These are phyloP conservation scores for Dufourea novaeangliae DNA, from an alignment of 1,140 invertebrate species.

Conservation along the genomic window DNA sequence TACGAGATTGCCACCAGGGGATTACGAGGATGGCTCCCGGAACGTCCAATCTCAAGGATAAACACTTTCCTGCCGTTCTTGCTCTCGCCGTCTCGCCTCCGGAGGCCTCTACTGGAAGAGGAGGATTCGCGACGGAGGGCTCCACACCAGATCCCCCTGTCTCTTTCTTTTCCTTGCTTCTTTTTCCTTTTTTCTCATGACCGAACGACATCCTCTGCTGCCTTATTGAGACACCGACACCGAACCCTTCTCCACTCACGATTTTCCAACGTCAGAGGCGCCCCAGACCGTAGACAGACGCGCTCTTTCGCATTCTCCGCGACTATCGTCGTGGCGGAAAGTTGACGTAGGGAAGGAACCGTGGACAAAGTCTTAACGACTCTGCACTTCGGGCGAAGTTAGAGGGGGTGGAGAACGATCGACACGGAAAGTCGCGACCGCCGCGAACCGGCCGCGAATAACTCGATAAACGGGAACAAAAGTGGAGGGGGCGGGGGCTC, in stretches of 20 bases:
- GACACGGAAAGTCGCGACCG: conserved; percentile 1
- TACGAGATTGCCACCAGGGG: conserved; percentile 81
- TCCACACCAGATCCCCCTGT: not conserved
- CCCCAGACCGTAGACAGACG: not conserved
- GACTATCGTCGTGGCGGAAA: conserved; percentile 2
- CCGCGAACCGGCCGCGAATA: conserved; percentile 29
- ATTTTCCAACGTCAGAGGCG: too few species aligned
- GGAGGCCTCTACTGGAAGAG: not conserved
- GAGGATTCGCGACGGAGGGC: conserved; percentile 16
- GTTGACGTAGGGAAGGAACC: not conserved
- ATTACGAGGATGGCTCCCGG: conserved; percentile 80
- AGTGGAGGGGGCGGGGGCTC: not conserved
- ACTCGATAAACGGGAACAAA: conserved; percentile 41
- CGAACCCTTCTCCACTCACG: conserved; percentile 22
- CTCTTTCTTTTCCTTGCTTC: not conserved
- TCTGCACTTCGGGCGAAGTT: not conserved
- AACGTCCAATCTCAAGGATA: conserved; percentile 81
- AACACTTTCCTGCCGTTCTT: conserved; percentile 79
- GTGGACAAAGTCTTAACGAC: conserved; percentile 26
- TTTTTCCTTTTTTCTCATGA: conserved; percentile 15
- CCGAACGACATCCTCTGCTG: not conserved
- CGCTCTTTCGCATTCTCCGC: conserved; percentile 2
- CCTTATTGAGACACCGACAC: conserved; percentile 39
- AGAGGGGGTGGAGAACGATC: not conserved
- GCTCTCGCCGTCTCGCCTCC: conserved; percentile 42